These are phyloP conservation scores for Drosophila putrida DNA, from an alignment of 2,888 invertebrate genomes.

Conservation along the genomic window DNA sequence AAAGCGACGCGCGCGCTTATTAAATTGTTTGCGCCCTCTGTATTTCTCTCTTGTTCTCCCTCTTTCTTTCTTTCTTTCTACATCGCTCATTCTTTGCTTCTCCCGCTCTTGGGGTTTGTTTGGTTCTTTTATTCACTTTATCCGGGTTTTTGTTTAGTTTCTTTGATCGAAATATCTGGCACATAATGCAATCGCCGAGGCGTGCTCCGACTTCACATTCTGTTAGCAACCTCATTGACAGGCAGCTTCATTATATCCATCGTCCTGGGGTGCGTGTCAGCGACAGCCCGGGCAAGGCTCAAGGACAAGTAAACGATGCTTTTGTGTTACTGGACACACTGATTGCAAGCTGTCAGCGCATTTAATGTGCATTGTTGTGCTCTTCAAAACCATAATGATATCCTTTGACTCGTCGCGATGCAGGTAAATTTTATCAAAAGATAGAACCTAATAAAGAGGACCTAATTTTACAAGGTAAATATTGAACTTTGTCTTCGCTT, in stretches of 20 bases:
- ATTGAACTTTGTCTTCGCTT: too few relatives aligned
- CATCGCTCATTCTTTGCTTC: background rate
- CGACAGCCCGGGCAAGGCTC: conserved; percentile 35
- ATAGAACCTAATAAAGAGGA: too few relatives aligned
- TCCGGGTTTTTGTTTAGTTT: conserved; percentile 45
- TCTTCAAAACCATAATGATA: background rate
- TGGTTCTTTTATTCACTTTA: conserved; percentile 33
- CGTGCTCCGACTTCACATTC: conserved; percentile 33
- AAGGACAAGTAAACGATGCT: conserved; percentile 30
- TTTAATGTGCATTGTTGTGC: conserved; percentile 48
- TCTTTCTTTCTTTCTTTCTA: background rate
- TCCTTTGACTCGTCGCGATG: background rate
- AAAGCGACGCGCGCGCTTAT: conserved; percentile 61
- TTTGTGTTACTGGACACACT: conserved; percentile 12
- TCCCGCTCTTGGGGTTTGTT: conserved; percentile 19
- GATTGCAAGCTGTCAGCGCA: conserved; percentile 39
- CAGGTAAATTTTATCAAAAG: background rate
- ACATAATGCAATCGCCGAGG: conserved; percentile 65
- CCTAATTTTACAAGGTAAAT: background rate
- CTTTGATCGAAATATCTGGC: conserved; percentile 67
- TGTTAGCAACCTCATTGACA: conserved; percentile 12
- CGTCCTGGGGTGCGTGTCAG: conserved; percentile 36
- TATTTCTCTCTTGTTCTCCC: background rate
- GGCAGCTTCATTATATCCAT: conserved; percentile 44
- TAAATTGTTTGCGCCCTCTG: conserved; percentile 57